Percentiles rank a stretch among this genome's conserved stretches.
These are phyloP conservation scores for Ophiothrix spiculata DNA, from an alignment of 35 echinoderm and acorn worm species.

Conservation along the genomic window DNA sequence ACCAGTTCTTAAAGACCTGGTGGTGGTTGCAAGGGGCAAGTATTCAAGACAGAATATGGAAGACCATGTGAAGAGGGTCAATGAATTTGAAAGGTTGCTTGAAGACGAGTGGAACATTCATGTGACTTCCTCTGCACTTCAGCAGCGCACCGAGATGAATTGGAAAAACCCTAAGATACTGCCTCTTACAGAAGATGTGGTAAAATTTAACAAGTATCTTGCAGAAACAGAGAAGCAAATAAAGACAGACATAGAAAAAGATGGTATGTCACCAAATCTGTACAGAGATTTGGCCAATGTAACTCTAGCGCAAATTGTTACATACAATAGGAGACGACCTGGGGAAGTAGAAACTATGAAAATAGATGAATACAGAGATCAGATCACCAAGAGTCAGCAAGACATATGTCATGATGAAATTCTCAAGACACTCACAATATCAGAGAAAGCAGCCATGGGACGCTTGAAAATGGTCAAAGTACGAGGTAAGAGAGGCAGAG, in stretches of 20 bases:
- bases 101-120: conserved; percentile 48
- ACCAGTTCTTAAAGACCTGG: conserved; percentile 23
- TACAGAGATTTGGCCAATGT: conserved; percentile 33
- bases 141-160: conserved; percentile 35
- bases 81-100: conserved; percentile 16
- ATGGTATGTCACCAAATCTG: conserved; percentile 5
- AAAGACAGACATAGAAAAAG: conserved; percentile 13
- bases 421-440: conserved; percentile 20
- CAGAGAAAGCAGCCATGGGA: conserved; percentile 35
- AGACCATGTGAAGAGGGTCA: conserved; percentile 23
- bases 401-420: conserved; percentile 46
- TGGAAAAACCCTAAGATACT: conserved; percentile 55
- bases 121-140: conserved; percentile 50
- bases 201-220: conserved; percentile 15
- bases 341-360: too few species aligned
- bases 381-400: conserved; percentile 26
- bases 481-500: conserved; percentile 46
- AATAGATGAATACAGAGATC: too few species aligned
- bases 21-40: conserved; percentile 16
- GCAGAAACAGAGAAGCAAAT: conserved; percentile 13
- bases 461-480: conserved; percentile 42
- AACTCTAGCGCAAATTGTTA: conserved; percentile 38
- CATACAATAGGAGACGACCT: conserved; percentile 51
- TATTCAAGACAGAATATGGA: conserved; percentile 57
- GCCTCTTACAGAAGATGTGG: conserved; percentile 50